Evolutionary conservation across 1,140 invertebrate species (phyloP).

Genomic region (Bombus confusus): DNA sequence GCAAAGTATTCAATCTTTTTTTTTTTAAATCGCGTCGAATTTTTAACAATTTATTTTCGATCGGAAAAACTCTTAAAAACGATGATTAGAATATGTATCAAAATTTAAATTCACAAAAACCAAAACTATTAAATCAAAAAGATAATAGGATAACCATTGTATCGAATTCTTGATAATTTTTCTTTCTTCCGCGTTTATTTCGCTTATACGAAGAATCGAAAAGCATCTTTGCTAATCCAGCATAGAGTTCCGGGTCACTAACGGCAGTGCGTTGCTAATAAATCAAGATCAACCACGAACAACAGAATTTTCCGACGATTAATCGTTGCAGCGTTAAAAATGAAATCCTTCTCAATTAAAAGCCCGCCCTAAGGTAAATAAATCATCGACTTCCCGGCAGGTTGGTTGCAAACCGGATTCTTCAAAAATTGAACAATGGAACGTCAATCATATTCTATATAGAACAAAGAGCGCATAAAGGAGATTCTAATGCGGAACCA

Average conservation of each 20-base stretch:
- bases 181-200: too few relatives aligned
- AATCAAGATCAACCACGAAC: background rate
- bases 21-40: background rate
- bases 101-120: too few relatives aligned
- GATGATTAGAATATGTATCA: too few relatives aligned
- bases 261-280: too few relatives aligned
- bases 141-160: too few relatives aligned
- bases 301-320: background rate
- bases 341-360: constrained; percentile 25
- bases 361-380: background rate
- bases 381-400: background rate
- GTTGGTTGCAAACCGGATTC: background rate
- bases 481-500: background rate
- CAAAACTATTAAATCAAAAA: too few relatives aligned
- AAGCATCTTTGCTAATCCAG: background rate
- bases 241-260: too few relatives aligned
- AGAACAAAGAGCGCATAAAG: background rate
- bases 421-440: background rate
- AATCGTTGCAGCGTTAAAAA: background rate
- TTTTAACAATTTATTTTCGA: background rate
- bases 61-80: too few relatives aligned
- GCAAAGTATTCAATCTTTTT: background rate
- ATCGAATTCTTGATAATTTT: too few relatives aligned
- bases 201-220: background rate
- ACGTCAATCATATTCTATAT: background rate